Base-by-base conservation (phyloP, 2,888 invertebrate species). In the Trilocha varians region DNA sequence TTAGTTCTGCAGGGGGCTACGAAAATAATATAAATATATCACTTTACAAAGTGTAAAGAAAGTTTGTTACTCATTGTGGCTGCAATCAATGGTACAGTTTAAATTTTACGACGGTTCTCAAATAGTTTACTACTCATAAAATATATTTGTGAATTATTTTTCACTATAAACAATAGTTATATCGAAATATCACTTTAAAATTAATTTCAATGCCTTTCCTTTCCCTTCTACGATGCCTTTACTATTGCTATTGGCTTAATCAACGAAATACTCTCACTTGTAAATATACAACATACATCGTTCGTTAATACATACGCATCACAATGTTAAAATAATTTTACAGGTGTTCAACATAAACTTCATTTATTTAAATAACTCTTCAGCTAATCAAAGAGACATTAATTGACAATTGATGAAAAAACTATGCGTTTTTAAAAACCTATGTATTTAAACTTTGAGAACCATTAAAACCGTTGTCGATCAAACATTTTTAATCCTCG, bases 21-120 rank as follows among this genome's bases (percentile, higher is more conserved):
- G 61, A 69, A 77, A 78, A 78, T 78, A 78, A 75, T 79, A 80
- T 73, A 82, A 83, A 82, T 83, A 83, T 80, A 83, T 83, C 84
- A 76, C 71, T 78, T 80, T 78, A 74, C 80, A 79, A 74, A 75
- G 58, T 64, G 59, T 59, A 65, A 65, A 68, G 56, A 62, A 64
- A 80, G 71, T 79, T 79, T 78, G 78, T 70, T 65, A 56, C 25
- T 74, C 74, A 72, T 82, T 83, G 82, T 84, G 76, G 78, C 68
- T 66, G 57, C 72, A 73, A 79, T 82, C 75, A 73, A 80, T 72
- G 62, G 77, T 64, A 69, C 68, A 67, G 62, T 68, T 59, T 54
- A 51, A 63, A 62, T 53, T 54, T 47, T 57, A 49, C 60, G 59
- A 48, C 13, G 72, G 15, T 60, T 68, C 70, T 68, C 74, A 80